These are phyloP conservation scores for Brachionus koreanus DNA, from an alignment of 1,140 invertebrate genomes.

Conservation along the genomic window DNA sequence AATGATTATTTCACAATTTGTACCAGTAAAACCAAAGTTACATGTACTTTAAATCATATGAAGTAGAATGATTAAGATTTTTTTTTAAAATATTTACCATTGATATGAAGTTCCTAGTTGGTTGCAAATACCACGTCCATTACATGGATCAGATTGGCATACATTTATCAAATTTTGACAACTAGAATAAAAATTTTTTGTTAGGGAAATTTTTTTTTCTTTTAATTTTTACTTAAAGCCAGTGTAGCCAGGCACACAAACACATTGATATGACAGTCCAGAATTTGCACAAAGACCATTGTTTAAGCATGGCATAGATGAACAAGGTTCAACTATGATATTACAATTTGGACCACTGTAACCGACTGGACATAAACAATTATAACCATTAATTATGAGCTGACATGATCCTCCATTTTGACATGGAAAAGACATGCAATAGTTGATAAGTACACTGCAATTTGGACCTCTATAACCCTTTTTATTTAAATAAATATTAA, in stretches of 20 bases:
- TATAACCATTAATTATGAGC: not conserved
- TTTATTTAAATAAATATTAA: not conserved
- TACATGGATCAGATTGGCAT: constrained; percentile 38
- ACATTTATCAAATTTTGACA: constrained; percentile 33
- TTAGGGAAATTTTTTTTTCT: not conserved
- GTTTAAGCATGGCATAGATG: constrained; percentile 46
- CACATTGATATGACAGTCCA: not conserved
- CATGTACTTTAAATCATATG: not conserved
- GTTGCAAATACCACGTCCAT: not conserved
- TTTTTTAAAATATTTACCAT: constrained; percentile 14
- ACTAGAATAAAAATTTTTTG: not conserved
- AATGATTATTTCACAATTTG: constrained; percentile 48
- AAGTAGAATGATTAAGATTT: not conserved
- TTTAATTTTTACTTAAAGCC: not conserved
- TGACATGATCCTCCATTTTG: constrained; percentile 45
- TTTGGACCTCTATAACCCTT: constrained; percentile 48
- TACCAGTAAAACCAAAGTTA: constrained; percentile 45
- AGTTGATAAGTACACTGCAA: constrained; percentile 26
- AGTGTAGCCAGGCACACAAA: constrained; percentile 27
- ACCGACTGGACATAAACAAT: constrained; percentile 49
- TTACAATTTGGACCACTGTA: constrained; percentile 13
- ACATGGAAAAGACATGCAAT: constrained; percentile 45
- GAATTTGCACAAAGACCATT: constrained; percentile 6
- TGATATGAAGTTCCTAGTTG: constrained; percentile 23
- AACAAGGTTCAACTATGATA: constrained; percentile 41